Evolutionary conservation across 2,888 invertebrate species (phyloP).

Genomic region (Callyntrura guangdongensis): DNA sequence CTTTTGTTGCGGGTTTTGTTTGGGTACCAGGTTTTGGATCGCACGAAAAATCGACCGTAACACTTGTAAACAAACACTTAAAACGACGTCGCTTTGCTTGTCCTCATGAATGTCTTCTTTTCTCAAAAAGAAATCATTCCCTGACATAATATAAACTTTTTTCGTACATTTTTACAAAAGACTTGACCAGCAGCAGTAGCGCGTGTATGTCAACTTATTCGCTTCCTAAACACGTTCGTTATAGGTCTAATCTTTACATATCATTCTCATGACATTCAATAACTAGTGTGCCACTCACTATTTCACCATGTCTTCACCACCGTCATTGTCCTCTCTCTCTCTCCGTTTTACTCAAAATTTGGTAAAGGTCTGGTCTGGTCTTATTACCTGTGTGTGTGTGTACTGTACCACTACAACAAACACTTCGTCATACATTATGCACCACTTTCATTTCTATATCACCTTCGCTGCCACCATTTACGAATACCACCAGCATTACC

Average conservation of each 20-base stretch:
- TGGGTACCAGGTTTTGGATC: slow-evolving; percentile 83
- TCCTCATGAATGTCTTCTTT: slow-evolving; percentile 29
- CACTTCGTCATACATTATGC: slow-evolving; percentile 62
- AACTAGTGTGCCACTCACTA: slow-evolving; percentile 12
- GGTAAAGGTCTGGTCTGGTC: background rate
- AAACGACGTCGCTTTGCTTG: slow-evolving; percentile 26
- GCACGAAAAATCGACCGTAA: slow-evolving; percentile 84
- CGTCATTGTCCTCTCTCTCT: slow-evolving; percentile 4
- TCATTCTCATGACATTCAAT: slow-evolving; percentile 10
- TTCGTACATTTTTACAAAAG: slow-evolving; percentile 20
- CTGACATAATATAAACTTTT: slow-evolving; percentile 56
- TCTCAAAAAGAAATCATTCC: slow-evolving; percentile 51
- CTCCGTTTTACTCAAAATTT: slow-evolving; percentile 2
- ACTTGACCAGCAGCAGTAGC: background rate
- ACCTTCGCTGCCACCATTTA: background rate
- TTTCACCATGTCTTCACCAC: slow-evolving; percentile 14
- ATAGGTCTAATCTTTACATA: background rate
- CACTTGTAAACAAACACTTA: slow-evolving; percentile 83
- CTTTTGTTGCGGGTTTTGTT: slow-evolving; percentile 53
- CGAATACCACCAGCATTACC: background rate
- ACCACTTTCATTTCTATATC: slow-evolving; percentile 29
- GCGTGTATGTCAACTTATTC: background rate
- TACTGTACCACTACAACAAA: background rate
- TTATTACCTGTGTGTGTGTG: background rate
- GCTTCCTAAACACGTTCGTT: slow-evolving; percentile 4